Base-by-base conservation (phyloP, 2,113 vertebrate species). In the Sardina pilchardus region DNA sequence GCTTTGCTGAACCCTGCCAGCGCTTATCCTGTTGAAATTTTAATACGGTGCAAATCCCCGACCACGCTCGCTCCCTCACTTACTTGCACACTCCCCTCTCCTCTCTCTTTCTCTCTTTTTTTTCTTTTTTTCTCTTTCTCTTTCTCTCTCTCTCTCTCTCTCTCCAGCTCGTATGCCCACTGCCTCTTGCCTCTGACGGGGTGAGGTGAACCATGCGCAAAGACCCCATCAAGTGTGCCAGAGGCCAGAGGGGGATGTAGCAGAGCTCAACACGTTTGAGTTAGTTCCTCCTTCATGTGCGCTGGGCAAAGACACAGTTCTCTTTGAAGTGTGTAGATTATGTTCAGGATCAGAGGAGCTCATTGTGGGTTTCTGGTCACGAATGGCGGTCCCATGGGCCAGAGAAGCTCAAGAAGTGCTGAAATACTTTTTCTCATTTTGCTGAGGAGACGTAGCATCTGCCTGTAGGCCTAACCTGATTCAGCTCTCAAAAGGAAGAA, bases 1-100 rank as follows among this genome's bases (percentile, higher is more conserved):
- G 84, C 21, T 83, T 87, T 82, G 81, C 82, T 85, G 67, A 53
- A 34, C 45, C 50, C 84, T 43, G 21, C 48, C 82, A 43, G 53
- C 26, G 36, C 84, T 85, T 81, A 83, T 85, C 84, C 87, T 50
- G 53, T 17, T 71, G 19, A 59, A 86, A 59, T 82, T 82, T 87
- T 87, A 84, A 87, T 84, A 63, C 83, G 48, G 53, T 84, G 53
- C 44, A 87, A 84, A 82, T 84, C 86, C 83, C 78, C 44, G 45
- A 56, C 17, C 21, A 12, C 0, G 1, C 63, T 30, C 26, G 1
- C 63, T 71, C 63, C 2, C n/a, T 71, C n/a, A 6, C 53, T 56
- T 14, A 6, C 63, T 71, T 8, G 0, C 63, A 30, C 63, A 0
- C 63, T 30, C 63, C 7, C 63, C 8, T 4, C 0, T n/a, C 8